Percentiles rank a stretch among this genome's conserved stretches.
Conservation (phyloP, 2,113 vertebrate genomes). For the Pipa parva region DNA sequence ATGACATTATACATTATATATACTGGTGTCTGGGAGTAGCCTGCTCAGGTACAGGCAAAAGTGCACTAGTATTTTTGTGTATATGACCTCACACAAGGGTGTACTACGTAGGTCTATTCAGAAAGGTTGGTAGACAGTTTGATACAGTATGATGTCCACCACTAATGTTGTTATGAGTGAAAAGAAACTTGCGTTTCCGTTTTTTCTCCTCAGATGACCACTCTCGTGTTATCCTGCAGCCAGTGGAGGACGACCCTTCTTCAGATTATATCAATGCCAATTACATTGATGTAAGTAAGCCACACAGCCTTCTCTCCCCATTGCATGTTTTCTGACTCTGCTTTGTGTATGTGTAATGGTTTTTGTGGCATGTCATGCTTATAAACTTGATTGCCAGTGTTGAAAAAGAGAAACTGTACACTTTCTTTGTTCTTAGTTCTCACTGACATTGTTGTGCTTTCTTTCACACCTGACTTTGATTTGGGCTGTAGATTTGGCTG, state of each 20-base stretch:
- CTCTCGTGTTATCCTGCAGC: constrained; percentile 96
- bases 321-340: constrained; percentile 43
- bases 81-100: background rate
- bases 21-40: too few relatives aligned
- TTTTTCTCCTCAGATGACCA: constrained; percentile 79
- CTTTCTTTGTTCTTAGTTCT: constrained; percentile 81
- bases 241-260: constrained; percentile 95
- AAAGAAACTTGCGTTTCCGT: background rate
- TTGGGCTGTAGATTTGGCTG: constrained; percentile 99
- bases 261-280: constrained; percentile 99
- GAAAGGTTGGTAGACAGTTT: background rate
- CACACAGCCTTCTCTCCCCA: constrained; percentile 63
- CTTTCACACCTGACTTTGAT: constrained; percentile 98
- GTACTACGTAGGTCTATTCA: background rate
- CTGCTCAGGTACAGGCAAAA: background rate
- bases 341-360: constrained; percentile 70
- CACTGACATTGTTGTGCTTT: constrained; percentile 94
- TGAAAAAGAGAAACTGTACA: constrained; percentile 78
- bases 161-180: too few relatives aligned
- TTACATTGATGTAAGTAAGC: constrained; percentile 98
- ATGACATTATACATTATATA: too few relatives aligned
- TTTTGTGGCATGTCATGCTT: constrained; percentile 72
- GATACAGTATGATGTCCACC: too few relatives aligned
- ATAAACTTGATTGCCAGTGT: constrained; percentile 68
- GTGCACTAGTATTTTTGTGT: background rate